A percentile compares a stretch with the other conserved stretches of the same genome.
phyloP scores from a whole-genome alignment of 2,888 invertebrate genomes.

The Epicampocera succincta region DNA sequence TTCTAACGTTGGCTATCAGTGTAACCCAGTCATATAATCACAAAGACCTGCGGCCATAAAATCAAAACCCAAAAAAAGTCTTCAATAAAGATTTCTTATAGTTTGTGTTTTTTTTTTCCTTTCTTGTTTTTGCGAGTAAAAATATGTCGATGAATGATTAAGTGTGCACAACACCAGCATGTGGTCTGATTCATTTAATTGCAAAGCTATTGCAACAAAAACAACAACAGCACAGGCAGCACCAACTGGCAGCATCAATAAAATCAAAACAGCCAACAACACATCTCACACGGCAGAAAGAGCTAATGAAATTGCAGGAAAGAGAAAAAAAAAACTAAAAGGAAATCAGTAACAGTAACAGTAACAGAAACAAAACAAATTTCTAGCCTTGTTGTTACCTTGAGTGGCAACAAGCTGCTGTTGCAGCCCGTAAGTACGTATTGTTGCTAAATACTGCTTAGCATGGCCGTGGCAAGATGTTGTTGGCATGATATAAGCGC shows the following conservation, averaged over 20 bases:
- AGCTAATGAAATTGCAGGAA: constrained; percentile 58
- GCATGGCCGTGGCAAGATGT: constrained; percentile 29
- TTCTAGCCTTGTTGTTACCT: constrained; percentile 56
- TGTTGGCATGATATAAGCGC: constrained; percentile 17
- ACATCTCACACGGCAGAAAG: constrained; percentile 57
- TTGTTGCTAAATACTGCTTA: constrained; percentile 59
- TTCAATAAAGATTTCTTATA: constrained; percentile 35
- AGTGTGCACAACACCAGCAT: constrained; percentile 74
- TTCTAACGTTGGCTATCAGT: neutral
- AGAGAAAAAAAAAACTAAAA: constrained; percentile 30
- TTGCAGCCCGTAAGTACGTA: constrained; percentile 5
- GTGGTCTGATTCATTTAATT: constrained; percentile 77
- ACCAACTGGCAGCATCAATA: constrained; percentile 41
- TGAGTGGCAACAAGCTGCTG: constrained; percentile 45
- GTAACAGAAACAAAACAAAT: constrained; percentile 44
- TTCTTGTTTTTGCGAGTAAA: constrained; percentile 22
- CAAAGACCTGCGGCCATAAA: constrained; percentile 50
- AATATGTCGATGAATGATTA: constrained; percentile 77
- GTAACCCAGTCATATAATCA: constrained; percentile 41
- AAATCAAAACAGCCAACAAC: constrained; percentile 40
- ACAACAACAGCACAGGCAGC: constrained; percentile 25
- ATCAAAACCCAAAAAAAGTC: constrained; percentile 26
- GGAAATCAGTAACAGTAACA: too few relatives aligned
- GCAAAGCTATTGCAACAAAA: constrained; percentile 66
- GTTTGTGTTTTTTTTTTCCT: neutral